These are phyloP conservation scores for Tryphoninae sp. DNA, from an alignment of 2,888 invertebrate species.

Conservation along the genomic window DNA sequence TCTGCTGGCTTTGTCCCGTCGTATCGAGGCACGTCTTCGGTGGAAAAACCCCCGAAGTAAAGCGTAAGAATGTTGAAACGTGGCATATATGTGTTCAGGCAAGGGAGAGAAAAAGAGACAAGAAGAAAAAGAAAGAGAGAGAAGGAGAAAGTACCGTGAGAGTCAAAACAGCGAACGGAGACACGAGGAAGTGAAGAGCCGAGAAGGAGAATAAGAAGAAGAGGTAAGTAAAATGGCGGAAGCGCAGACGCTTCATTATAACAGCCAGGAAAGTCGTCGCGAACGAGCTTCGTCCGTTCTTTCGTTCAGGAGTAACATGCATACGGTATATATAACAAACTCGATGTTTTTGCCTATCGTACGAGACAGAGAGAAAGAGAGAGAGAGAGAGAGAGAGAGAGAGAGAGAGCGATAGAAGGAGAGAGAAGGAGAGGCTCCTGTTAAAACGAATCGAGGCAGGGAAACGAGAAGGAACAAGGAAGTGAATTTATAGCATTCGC, in stretches of 20 bases:
- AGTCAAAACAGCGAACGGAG: slow-evolving; percentile 48
- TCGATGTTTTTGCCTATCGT: slow-evolving; percentile 45
- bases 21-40: slow-evolving; percentile 37
- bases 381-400: not conserved
- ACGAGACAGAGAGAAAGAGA: not conserved
- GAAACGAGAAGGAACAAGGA: slow-evolving; percentile 48
- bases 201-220: slow-evolving; percentile 29
- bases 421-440: not conserved
- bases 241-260: slow-evolving; percentile 61
- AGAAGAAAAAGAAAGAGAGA: slow-evolving; percentile 10
- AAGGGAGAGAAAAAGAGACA: slow-evolving; percentile 24
- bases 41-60: not conserved
- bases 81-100: too few relatives aligned
- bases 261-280: slow-evolving; percentile 51
- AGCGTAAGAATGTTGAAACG: not conserved
- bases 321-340: slow-evolving; percentile 2
- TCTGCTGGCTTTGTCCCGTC: slow-evolving; percentile 47
- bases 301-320: slow-evolving; percentile 34
- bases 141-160: slow-evolving; percentile 50
- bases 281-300: slow-evolving; percentile 54
- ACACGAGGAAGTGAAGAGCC: slow-evolving; percentile 46
- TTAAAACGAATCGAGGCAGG: slow-evolving; percentile 37
- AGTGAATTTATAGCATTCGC: slow-evolving; percentile 42
- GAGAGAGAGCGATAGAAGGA: not conserved
- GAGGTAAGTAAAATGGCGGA: slow-evolving; percentile 54